phyloP scores from a whole-genome alignment of 2,113 vertebrate genomes.

The Marcusenius ussheri region DNA sequence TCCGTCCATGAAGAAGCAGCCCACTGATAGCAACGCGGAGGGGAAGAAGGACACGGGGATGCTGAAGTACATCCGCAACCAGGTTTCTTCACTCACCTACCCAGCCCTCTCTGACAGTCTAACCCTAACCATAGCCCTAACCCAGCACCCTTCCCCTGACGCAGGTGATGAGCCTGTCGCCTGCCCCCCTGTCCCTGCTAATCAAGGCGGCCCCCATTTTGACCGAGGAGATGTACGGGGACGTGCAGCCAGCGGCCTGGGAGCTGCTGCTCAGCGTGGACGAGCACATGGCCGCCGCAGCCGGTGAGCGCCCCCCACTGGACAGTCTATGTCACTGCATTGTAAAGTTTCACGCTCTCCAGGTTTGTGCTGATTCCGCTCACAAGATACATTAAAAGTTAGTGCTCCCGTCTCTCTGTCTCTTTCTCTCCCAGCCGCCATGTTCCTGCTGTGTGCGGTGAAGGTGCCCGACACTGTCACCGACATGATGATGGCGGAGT shows the following conservation, averaged over 20 bases:
- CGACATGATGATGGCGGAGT: constrained; percentile 96
- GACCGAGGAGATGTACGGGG: constrained; percentile 95
- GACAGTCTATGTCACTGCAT: neutral
- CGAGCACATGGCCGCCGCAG: constrained; percentile 95
- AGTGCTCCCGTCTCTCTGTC: neutral
- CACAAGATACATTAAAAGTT: neutral
- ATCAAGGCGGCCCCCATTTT: constrained; percentile 92
- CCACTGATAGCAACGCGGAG: constrained; percentile 75
- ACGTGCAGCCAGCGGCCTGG: constrained; percentile 95
- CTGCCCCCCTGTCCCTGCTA: constrained; percentile 87
- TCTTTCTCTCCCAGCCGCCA: constrained; percentile 70
- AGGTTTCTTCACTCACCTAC: constrained; percentile 60
- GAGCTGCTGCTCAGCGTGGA: constrained; percentile 92
- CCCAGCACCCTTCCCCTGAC: neutral
- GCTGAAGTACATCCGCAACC: constrained; percentile 94
- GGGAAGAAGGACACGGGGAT: constrained; percentile 96
- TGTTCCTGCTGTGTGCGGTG: constrained; percentile 95
- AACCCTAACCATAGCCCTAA: neutral
- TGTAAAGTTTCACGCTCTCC: neutral
- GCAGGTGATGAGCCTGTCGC: constrained; percentile 94
- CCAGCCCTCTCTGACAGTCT: neutral
- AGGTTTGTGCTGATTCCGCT: neutral
- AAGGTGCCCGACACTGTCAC: constrained; percentile 92
- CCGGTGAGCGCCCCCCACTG: constrained; percentile 59
- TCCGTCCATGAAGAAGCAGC: constrained; percentile 88